Percentiles rank a stretch among this genome's conserved stretches.
Evolutionary conservation across 2,113 vertebrate species (phyloP).

Genomic region (Dasyurus viverrinus): DNA sequence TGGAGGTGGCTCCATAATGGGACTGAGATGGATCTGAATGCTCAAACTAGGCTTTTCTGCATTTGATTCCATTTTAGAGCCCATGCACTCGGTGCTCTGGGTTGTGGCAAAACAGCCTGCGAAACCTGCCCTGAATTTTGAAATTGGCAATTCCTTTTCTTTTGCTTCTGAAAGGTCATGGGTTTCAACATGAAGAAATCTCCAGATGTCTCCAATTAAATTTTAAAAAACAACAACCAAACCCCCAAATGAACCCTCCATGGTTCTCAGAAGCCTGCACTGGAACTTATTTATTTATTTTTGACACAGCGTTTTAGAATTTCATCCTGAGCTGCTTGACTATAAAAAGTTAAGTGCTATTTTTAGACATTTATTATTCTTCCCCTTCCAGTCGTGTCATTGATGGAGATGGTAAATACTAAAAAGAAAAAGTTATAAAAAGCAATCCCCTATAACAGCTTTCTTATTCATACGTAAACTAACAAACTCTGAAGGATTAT

Average conservation of each 20-base stretch:
- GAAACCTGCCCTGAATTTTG: neutral
- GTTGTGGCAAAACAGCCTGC: neutral
- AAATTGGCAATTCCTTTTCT: slow-evolving; percentile 11
- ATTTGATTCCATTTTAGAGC: slow-evolving; percentile 42
- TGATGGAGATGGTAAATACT: slow-evolving; percentile 4
- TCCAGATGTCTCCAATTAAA: slow-evolving; percentile 1
- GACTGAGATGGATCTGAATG: slow-evolving; percentile 1
- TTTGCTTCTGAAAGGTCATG: neutral
- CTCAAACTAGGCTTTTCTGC: neutral
- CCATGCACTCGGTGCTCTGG: slow-evolving; percentile 22
- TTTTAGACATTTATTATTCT: slow-evolving; percentile 26
- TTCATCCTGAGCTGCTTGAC: neutral
- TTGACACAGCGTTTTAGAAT: neutral
- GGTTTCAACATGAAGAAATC: neutral
- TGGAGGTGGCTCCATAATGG: neutral
- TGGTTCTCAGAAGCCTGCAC: slow-evolving; percentile 14
- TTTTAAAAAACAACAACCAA: neutral
- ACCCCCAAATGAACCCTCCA: neutral
- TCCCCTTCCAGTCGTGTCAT: neutral
- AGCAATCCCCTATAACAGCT: neutral
- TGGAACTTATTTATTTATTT: slow-evolving; percentile 35
- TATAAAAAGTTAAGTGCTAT: slow-evolving; percentile 2
- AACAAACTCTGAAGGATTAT: neutral
- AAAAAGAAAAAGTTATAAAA: slow-evolving; percentile 36
- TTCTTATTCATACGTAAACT: slow-evolving; percentile 10